Evolutionary conservation across 2,888 invertebrate species (phyloP), one percentile per base, ranked within the genome.

Genomic region (Ichneumon xanthorius): DNA sequence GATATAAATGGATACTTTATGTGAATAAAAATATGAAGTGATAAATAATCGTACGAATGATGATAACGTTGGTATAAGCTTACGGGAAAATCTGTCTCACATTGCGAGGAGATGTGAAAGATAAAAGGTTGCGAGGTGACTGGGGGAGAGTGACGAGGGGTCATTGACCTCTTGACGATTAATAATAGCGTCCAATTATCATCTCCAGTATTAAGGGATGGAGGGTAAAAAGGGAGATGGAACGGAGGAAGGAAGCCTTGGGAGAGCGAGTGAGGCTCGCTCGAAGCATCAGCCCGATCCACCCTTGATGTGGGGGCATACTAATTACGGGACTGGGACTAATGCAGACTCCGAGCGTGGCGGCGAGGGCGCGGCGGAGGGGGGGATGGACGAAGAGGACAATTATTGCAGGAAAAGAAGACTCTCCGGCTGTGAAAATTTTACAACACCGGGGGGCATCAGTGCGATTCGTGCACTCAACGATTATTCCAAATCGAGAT

Each of bases 111-210:
- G 30, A 48, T 37, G 79, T 37, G 48, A 53, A 53, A n/a, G 40
- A 67, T 45, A 30, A 19, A 11, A 19, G n/a, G 65, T 67, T 68
- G 50, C 26, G 53, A 33, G 37, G n/a, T 65, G 22, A 19, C 26
- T 14, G 26, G 7, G 16, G 63, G 58, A 50, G 72, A 37, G 58
- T 37, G 33, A 33, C 80, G 82, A 79, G 78, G 78, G 88, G 88
- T 90, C 90, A 89, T 89, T 90, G 91, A 91, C 89, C 90, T 89
- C 90, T 90, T 89, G 89, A 89, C 89, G 87, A 90, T 90, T 90
- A 90, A 90, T 91, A 92, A 92, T 92, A 89, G 90, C 88, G 89
- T 88, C 90, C 91, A 92, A 92, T 93, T 93, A 92, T 90, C 87
- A 88, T 90, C 90, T 89, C 88, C 88, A 88, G 88, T 87, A 88